phyloP scores from a whole-genome alignment of 2,113 vertebrate genomes.

The Rafetus swinhoei region DNA sequence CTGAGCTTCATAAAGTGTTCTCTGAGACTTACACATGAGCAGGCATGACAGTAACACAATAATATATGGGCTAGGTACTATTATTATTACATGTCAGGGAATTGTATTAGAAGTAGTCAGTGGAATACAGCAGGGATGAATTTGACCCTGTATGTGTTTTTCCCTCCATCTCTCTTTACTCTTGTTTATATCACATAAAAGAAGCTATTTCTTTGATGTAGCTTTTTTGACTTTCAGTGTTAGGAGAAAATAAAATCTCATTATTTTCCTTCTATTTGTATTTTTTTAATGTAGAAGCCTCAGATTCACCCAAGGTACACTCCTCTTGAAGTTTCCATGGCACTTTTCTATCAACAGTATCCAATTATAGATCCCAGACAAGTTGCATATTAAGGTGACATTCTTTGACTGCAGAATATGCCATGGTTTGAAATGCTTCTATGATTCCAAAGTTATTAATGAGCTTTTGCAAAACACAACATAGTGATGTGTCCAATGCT shows the following conservation, averaged over 20 bases:
- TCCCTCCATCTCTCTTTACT: neutral
- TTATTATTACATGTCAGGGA: neutral
- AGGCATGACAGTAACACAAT: neutral
- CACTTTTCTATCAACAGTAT: conserved; percentile 15
- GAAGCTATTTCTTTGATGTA: neutral
- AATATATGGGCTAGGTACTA: too few species aligned
- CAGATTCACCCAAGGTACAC: conserved; percentile 22
- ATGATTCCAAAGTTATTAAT: fast-evolving
- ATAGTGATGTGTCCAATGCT: neutral
- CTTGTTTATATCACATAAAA: conserved; percentile 9
- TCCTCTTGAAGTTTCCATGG: conserved; percentile 18
- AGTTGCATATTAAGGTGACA: neutral
- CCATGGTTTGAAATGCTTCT: neutral
- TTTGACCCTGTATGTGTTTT: neutral
- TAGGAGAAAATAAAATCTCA: conserved; percentile 13
- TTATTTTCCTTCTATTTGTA: conserved; percentile 17
- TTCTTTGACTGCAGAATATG: neutral
- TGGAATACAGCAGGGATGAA: neutral
- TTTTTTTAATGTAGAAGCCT: neutral
- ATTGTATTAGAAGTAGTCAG: neutral
- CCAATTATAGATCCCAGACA: conserved; percentile 7
- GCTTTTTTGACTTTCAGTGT: neutral
- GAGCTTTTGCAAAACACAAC: neutral
- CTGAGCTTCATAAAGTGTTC: neutral
- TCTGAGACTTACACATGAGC: neutral